A percentile compares a stretch with the other conserved stretches of the same genome.
Conservation (phyloP, 2,113 vertebrate species). For the Picathartes gymnocephalus region DNA sequence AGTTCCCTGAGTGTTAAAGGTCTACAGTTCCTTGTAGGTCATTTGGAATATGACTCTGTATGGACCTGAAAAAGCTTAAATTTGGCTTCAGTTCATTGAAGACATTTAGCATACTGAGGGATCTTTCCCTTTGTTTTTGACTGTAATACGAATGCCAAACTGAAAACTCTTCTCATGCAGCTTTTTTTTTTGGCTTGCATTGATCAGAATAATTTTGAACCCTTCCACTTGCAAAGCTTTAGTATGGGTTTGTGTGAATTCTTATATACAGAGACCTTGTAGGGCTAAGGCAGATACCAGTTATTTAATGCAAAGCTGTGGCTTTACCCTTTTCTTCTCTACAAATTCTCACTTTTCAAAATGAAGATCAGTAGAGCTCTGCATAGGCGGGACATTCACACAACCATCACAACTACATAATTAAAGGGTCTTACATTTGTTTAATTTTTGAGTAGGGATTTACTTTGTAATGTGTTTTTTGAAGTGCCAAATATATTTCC, state of each 20-base stretch:
- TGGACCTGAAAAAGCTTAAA: not conserved
- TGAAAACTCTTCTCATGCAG: not conserved
- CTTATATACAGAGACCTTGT: not conserved
- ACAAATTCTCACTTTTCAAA: not conserved
- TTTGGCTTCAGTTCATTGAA: not conserved
- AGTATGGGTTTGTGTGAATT: not conserved
- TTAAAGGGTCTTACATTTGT: not conserved
- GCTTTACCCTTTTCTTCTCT: not conserved
- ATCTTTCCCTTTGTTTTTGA: not conserved
- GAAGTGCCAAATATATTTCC: not conserved
- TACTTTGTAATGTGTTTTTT: not conserved
- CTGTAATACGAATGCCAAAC: not conserved
- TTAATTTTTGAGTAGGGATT: not conserved
- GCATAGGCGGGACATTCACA: not conserved
- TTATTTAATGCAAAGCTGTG: not conserved
- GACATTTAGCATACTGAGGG: not conserved
- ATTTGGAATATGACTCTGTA: not conserved
- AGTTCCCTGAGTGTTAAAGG: not conserved
- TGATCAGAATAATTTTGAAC: not conserved
- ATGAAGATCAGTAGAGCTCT: not conserved
- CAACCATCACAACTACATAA: not conserved
- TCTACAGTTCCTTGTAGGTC: not conserved
- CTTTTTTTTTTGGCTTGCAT: not conserved
- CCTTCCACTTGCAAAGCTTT: not conserved
- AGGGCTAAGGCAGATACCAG: not conserved